These are phyloP conservation scores for Lucifuga dentata DNA, from an alignment of 2,113 vertebrate genomes.

Conservation along the genomic window DNA sequence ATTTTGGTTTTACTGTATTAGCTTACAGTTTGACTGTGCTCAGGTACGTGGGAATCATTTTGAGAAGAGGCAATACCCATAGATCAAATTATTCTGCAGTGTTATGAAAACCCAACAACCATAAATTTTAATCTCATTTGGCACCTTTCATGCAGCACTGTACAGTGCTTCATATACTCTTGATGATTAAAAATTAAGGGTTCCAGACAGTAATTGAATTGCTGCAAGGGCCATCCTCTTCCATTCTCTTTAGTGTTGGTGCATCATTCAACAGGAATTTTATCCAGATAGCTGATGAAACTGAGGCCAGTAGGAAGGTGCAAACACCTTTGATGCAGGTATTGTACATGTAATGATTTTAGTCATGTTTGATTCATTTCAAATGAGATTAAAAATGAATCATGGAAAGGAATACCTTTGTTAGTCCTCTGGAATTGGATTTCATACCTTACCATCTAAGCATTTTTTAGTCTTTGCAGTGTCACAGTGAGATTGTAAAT, in stretches of 20 bases:
- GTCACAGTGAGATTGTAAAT: neutral
- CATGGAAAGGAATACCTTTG: neutral
- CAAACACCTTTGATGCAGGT: no score
- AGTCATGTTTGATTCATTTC: neutral
- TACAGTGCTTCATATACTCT: no score
- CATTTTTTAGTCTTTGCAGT: neutral
- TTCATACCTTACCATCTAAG: neutral
- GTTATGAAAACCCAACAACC: neutral
- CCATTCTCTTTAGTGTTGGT: no score
- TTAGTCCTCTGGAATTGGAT: neutral
- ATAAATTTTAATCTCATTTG: conserved; percentile 9
- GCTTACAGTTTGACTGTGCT: no score
- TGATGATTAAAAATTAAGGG: neutral
- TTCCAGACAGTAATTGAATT: neutral
- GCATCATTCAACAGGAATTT: conserved; percentile 5
- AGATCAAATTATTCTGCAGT: neutral
- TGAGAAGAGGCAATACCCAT: neutral
- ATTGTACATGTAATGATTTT: neutral
- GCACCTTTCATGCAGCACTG: no score
- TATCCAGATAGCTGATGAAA: neutral
- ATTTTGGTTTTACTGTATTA: no score
- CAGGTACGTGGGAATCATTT: neutral
- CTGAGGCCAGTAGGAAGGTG: neutral
- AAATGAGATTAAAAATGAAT: neutral
- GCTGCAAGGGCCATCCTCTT: conserved; percentile 3